Evolutionary conservation across 2,113 vertebrate genomes (phyloP), one percentile per base, ranked within the genome.

Genomic region (Egretta garzetta): DNA sequence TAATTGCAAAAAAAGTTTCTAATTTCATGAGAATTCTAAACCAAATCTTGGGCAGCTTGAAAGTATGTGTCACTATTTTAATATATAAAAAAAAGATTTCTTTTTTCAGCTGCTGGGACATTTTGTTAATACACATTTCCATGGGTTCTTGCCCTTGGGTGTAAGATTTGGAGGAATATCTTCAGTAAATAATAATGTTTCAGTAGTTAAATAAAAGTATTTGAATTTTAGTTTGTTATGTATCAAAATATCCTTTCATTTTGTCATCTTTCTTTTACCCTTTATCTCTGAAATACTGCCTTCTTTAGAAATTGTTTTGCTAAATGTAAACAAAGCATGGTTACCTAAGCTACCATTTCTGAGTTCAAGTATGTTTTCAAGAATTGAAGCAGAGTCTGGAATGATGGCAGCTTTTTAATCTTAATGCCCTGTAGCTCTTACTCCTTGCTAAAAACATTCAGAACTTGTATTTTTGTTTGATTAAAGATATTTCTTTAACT

Each of bases 401-500:
- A 82, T 63, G 72, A 81, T 33, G 60, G 50, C 24, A 37, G 6
- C 80, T 59, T 75, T 92, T 86, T 80, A 63, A n/a, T 86, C 76
- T 93, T 90, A 63, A 50, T 66, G 53, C 39, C 53, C 47, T n/a
- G 49, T 60, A 45, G 74, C 83, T 90, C 75, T 85, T 92, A 77
- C 45, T 68, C 76, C 77, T 55, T 84, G 8, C 35, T 82, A 89
- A 70, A 59, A 60, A 58, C 24, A 53, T 71, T 93, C 72, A 85
- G n/a, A 53, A 82, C 28, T 86, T 76, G 50, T 43, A 41, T 66
- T 97, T 95, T 93, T 75, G 12, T 82, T 93, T 53, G 35, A 53
- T 89, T 86, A 70, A 93, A 93, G 89, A 60, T 71, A 72, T 94
- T 90, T 96, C 98, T 97, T 99, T 99, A 98, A 98, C 98, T 62